Base-by-base conservation (phyloP, 2,888 invertebrate species). In the Mythimna pallens region DNA sequence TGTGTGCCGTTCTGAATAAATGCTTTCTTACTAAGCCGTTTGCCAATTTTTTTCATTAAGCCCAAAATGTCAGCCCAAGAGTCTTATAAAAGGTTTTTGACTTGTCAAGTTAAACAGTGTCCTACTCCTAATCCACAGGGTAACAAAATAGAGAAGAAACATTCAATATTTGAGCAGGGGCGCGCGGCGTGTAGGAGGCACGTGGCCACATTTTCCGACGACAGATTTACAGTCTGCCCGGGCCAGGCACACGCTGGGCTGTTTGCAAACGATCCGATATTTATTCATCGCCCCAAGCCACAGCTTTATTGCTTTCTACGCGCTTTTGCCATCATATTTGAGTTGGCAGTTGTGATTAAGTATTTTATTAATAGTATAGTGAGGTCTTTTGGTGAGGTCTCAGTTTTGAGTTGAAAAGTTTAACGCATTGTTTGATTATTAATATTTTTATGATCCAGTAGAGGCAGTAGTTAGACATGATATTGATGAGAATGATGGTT, bases 251-350 rank as follows among this genome's bases (percentile, higher is more conserved):
- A 68, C 76, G 78, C 47, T 58, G 22, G 65, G 59, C 62, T 86
- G 83, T 84, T 83, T 83, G 78, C 83, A 59, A 75, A 76, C 65
- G 80, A 76, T 68, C 65, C 76, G 74, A 69, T 86, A 81, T 87
- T 86, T 88, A 87, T 89, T 88, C 86, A 86, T 87, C 88, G 89
- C 91, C 87, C 82, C 81, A 70, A 88, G 92, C 88, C 79, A 89
- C 82, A 81, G 76, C 82, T 87, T 91, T 92, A 92, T 92, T 92
- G 89, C 89, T 84, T 89, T 87, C 83, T 54, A 68, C 76, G 78
- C 54, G 70, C 65, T 70, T 85, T 67, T 36, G 34, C 65, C 50
- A 59, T 65, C 61, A 40, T 68, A 64, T 72, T 70, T 69, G 65
- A 52, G 7, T 65, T 68, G 34, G 58, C 17, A 25, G 62, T 52